Base-by-base conservation (phyloP, 2,888 invertebrate genomes). In the Meghimatium bilineatum region DNA sequence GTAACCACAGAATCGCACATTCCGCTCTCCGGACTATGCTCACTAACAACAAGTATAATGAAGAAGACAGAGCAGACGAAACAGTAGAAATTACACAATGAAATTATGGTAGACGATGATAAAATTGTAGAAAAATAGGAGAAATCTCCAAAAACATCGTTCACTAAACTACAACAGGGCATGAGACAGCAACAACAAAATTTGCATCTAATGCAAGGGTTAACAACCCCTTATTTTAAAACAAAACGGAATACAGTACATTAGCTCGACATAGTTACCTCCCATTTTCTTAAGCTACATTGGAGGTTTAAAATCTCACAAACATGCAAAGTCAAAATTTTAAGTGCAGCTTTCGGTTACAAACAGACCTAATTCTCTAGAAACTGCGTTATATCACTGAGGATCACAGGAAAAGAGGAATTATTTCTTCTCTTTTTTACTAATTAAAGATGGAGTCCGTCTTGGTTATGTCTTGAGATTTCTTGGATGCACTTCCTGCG, bases 401-500 rank as follows among this genome's bases (percentile, higher is more conserved):
- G 29, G 44, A 38, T 26, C 60, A 34, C 60, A 26, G n/a, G 81
- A 71, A 74, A 71, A 69, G n/a, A 34, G 38, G 38, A 60, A 74
- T 60, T 81, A 60, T 60, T 52, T 60, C 63, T 56, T 38, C 63
- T 60, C 71, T 81, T 34, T 32, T 60, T n/a, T 5, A 60, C 34
- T 49, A 81, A 81, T 81, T 72, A 81, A 60, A 56, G 72, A 34
- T n/a, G 52, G 60, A 60, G 63, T 74, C n/a, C 38, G 63, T 38
- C 63, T 74, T 74, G 63, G 74, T 63, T 60, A 23, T 29, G 56
- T 81, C 81, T 74, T 74, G 74, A 36, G 38, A 38, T 56, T 12
- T 29, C 69, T 60, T 60, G 6, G 63, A 74, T 74, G 81, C 81
- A 81, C 63, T 81, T 81, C 81, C 81, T 60, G 81, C 74, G 81